Conservation (phyloP, 2,797 vertebrate genomes). For the Ceryle rudis region DNA sequence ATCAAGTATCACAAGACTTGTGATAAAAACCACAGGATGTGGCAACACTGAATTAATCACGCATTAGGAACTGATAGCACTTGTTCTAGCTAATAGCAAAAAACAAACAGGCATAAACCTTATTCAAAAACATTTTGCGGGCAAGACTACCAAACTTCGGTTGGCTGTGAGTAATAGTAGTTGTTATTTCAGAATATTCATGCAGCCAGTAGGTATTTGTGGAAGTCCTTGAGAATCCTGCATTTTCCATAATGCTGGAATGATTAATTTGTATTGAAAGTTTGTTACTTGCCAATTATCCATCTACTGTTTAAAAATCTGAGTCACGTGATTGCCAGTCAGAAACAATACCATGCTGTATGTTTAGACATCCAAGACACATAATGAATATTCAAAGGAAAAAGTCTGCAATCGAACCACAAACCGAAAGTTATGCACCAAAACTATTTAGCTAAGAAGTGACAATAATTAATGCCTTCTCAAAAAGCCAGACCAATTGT, state of each 20-base stretch:
- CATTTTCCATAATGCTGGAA: constrained; percentile 15
- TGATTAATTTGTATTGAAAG: constrained; percentile 51
- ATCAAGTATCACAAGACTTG: constrained; percentile 37
- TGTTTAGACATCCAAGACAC: background rate
- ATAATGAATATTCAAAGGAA: constrained; percentile 10
- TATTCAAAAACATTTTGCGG: constrained; percentile 39
- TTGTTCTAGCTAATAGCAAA: constrained; percentile 48
- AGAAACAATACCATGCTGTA: constrained; percentile 43
- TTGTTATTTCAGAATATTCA: constrained; percentile 62
- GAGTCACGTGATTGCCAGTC: constrained; percentile 18
- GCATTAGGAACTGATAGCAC: constrained; percentile 46
- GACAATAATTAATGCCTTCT: constrained; percentile 10
- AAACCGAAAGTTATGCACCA: background rate
- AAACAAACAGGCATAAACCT: constrained; percentile 50
- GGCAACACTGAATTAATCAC: constrained; percentile 15
- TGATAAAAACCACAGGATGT: constrained; percentile 33
- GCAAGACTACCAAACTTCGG: constrained; percentile 20
- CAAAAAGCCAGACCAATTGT: background rate
- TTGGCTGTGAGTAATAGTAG: constrained; percentile 26
- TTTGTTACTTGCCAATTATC: constrained; percentile 44
- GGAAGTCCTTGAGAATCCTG: constrained; percentile 56
- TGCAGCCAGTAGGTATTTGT: constrained; percentile 46
- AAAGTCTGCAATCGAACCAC: background rate
- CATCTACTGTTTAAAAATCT: constrained; percentile 36
- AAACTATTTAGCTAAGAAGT: background rate